Evolutionary conservation across 2,888 invertebrate species (phyloP).

Genomic region (Lasioglossum oenotherae): DNA sequence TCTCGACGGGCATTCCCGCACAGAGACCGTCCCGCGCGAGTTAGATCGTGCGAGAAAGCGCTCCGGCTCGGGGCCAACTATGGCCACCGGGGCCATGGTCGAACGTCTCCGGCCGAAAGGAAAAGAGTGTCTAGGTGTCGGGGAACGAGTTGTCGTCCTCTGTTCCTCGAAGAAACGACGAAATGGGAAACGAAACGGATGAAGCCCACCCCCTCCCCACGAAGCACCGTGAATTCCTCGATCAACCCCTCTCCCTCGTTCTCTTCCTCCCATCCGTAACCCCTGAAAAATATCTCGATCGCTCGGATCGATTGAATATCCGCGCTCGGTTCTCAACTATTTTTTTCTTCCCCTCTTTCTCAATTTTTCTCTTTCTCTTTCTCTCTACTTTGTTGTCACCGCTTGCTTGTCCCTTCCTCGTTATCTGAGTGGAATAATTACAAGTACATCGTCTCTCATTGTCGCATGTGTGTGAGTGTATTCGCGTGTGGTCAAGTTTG

Average conservation of each 20-base stretch:
- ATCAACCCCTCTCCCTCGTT: conserved; percentile 37
- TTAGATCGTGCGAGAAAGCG: neutral
- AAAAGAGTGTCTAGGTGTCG: conserved; percentile 4
- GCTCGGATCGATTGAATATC: conserved; percentile 22
- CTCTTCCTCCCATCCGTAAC: conserved; percentile 29
- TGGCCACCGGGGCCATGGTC: neutral
- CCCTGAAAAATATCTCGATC: conserved; percentile 38
- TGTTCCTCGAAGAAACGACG: conserved; percentile 38
- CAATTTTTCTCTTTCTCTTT: neutral
- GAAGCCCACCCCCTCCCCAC: conserved; percentile 38
- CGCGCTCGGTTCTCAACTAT: conserved; percentile 46
- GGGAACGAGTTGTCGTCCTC: conserved; percentile 5
- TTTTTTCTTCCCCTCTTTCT: neutral
- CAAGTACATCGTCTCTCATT: conserved; percentile 46
- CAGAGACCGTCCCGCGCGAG: neutral
- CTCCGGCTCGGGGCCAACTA: neutral
- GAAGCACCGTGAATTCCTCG: conserved; percentile 61
- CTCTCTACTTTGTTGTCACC: neutral
- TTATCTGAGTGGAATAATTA: conserved; percentile 51
- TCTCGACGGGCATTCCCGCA: conserved; percentile 4
- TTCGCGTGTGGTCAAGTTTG: conserved; percentile 11
- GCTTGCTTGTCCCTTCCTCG: conserved; percentile 35
- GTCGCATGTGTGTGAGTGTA: conserved; percentile 36
- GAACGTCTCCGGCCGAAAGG: conserved; percentile 4
- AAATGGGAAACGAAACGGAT: conserved; percentile 49